phyloP scores from a whole-genome alignment of 2,113 vertebrate species.

The Coturnix japonica region DNA sequence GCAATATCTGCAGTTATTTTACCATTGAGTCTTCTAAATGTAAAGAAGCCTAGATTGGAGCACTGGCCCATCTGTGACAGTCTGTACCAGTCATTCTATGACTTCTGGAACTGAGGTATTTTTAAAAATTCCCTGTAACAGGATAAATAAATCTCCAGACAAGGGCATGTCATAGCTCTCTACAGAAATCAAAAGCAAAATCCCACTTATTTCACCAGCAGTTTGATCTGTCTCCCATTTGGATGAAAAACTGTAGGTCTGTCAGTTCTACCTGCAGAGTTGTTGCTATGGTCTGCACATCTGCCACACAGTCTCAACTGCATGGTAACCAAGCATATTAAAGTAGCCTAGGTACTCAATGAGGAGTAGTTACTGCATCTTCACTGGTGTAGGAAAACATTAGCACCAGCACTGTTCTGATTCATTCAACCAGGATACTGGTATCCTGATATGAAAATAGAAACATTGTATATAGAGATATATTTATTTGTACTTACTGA shows the following conservation, averaged over 20 bases:
- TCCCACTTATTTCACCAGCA: background rate
- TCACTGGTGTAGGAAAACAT: background rate
- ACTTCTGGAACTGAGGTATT: background rate
- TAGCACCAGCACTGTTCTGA: background rate
- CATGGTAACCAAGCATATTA: background rate
- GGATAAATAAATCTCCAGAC: background rate
- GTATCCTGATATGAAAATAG: background rate
- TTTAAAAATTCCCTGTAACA: background rate
- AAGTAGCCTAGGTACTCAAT: background rate
- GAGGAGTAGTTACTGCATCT: background rate
- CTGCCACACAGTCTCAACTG: background rate
- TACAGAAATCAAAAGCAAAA: background rate
- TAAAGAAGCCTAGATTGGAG: background rate
- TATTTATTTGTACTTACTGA: background rate
- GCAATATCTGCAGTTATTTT: background rate
- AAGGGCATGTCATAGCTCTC: background rate
- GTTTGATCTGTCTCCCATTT: background rate
- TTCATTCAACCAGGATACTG: background rate
- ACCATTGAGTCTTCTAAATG: background rate
- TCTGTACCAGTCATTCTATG: background rate
- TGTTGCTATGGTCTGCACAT: background rate
- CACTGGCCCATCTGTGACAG: background rate
- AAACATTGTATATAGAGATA: background rate
- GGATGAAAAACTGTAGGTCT: background rate
- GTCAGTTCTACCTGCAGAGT: background rate